Base-by-base conservation (phyloP, 2,888 invertebrate species). In the Lepidocyrtinus sp. region DNA sequence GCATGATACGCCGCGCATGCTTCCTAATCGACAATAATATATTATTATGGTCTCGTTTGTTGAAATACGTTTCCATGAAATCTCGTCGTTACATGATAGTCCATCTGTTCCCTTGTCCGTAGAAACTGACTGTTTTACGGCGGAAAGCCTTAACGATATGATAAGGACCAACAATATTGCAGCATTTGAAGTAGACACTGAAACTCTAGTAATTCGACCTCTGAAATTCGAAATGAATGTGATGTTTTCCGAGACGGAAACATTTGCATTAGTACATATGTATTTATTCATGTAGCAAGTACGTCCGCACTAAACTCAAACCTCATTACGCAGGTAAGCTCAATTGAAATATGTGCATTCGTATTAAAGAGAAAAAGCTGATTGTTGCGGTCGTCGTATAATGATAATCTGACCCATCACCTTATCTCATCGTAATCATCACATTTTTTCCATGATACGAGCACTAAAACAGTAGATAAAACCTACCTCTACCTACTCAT, bases 381-480 rank as follows among this genome's bases (percentile, higher is more conserved):
- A 50, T 50, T 64, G 27, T 36, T 61, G 61, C 78, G 67, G 68
- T 68, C 46, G 22, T 46, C 63, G 50, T 70, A 65, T 74, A 74
- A 70, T 74, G 69, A 79, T 74, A 46, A 79, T 79, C 74, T 65
- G 59, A 74, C 63, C 64, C 74, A 79, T 79, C 79, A 74, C 79
- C 64, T 79, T 74, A 79, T 79, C 79, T 79, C 36, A 3, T 12
- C 5, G 22, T 70, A 79, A 74, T 79, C 69, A 69, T 74, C 70
- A 27, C 67, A 45, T 63, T 74, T 21, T 73, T n/a, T 46, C 27
- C 64, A n/a, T 24, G 64, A 67, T 72, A 55, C 7, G 75, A 64
- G 50, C 50, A 50, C 50, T 50, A 50, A 50, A 50, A 50, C 17
- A 7, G n/a, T 50, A 50, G 50, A 50, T 50, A 50, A 50, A 50